A percentile compares a stretch with the other conserved stretches of the same genome.
Conservation (phyloP, 1,140 invertebrate genomes). For the Planococcus citri region DNA sequence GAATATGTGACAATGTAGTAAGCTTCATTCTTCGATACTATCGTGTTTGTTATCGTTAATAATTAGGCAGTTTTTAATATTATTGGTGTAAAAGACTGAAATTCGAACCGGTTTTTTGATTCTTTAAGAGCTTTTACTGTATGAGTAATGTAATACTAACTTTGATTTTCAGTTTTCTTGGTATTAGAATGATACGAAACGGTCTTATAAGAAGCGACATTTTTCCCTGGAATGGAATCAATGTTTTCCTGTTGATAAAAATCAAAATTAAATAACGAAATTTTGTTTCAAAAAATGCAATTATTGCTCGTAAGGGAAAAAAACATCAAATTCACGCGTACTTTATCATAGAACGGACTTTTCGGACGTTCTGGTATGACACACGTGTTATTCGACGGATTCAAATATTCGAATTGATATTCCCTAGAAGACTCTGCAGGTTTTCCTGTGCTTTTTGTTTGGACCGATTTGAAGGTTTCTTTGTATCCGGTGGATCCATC, state of each 20-base stretch:
- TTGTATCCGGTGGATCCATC: slow-evolving; percentile 27
- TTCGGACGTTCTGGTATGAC: slow-evolving; percentile 30
- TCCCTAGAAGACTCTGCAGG: slow-evolving; percentile 26
- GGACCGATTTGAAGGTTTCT: slow-evolving; percentile 27
- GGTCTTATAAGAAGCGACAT: not conserved
- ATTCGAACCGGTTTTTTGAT: too few relatives aligned
- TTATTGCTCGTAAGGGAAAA: too few relatives aligned
- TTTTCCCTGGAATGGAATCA: not conserved
- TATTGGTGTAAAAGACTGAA: too few relatives aligned
- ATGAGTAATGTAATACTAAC: not conserved
- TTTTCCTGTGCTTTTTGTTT: slow-evolving; percentile 23
- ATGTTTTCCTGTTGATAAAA: not conserved
- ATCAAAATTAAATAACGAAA: not conserved
- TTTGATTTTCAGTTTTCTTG: not conserved
- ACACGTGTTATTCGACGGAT: slow-evolving; percentile 37
- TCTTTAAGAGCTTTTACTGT: too few relatives aligned
- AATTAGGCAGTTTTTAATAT: too few relatives aligned
- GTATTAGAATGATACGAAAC: not conserved
- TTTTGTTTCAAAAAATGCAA: not conserved
- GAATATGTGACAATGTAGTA: too few relatives aligned
- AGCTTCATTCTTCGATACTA: too few relatives aligned
- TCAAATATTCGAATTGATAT: slow-evolving; percentile 39
- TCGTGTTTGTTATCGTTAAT: too few relatives aligned
- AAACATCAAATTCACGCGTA: not conserved
- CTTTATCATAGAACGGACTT: slow-evolving; percentile 6